A percentile compares a stretch with the other conserved stretches of the same genome.
Conservation (phyloP, 2,797 vertebrate species). For the Pteronotus mesoamericanus region DNA sequence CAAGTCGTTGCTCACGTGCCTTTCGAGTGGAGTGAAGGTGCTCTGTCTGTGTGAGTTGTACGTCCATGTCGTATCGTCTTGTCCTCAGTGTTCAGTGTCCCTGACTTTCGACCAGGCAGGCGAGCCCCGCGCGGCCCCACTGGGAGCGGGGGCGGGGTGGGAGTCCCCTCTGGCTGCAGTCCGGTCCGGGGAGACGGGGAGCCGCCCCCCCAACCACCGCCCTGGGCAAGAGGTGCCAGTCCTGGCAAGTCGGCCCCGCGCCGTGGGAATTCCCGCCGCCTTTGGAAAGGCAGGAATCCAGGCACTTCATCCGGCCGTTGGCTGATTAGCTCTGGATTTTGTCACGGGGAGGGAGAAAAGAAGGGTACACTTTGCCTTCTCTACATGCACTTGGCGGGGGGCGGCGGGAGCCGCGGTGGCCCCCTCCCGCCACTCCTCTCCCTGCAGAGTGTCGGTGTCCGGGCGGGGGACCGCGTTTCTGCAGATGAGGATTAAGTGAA, state of each 20-base stretch:
- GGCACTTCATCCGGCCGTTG: background rate
- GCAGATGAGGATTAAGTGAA: constrained; percentile 68
- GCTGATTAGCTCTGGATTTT: background rate
- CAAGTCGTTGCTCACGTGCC: constrained; percentile 84
- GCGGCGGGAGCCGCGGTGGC: constrained; percentile 74
- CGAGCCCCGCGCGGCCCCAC: constrained; percentile 73
- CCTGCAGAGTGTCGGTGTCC: constrained; percentile 74
- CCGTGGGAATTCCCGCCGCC: background rate
- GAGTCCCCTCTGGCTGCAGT: rapidly evolving
- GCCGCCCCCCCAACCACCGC: rapidly evolving
- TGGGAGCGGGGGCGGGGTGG: background rate
- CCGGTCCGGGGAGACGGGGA: background rate
- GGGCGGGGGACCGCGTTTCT: constrained; percentile 79
- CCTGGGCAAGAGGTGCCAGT: background rate
- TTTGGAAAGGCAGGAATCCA: background rate
- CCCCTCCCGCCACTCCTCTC: constrained; percentile 59
- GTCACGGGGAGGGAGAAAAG: background rate
- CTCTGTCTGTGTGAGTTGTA: constrained; percentile 94
- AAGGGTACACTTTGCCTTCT: constrained; percentile 59
- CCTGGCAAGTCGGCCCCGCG: background rate
- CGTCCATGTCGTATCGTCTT: constrained; percentile 94
- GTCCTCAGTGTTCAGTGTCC: constrained; percentile 84
- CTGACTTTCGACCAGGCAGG: constrained; percentile 90
- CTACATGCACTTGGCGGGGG: background rate
- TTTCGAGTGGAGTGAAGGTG: constrained; percentile 89